Base-by-base conservation (phyloP, 2,888 invertebrate genomes). In the Andrena camellia region DNA sequence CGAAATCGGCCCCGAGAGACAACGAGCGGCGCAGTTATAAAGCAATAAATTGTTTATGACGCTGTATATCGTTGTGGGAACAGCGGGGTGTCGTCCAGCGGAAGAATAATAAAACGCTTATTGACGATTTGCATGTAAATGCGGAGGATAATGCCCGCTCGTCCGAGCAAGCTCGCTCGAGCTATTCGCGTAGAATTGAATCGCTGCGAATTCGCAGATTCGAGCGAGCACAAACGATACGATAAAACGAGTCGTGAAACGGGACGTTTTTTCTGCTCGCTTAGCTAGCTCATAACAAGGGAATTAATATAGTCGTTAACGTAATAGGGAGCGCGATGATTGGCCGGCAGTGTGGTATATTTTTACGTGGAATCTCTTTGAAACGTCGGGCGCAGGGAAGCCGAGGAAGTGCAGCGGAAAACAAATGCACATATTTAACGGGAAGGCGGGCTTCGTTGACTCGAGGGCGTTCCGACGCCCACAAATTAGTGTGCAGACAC, bases 401-500 rank as follows among this genome's bases (percentile, higher is more conserved):
- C n/a, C 23, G 59, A 82, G 89, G 86, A 89, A 89, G 86, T 87
- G 83, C 88, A 86, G 86, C 81, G 81, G 87, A 86, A 87, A 88
- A 89, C 84, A 90, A 90, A 90, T 87, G 88, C 88, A 88, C 88
- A 88, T 88, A 90, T 91, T 90, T 90, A 88, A 90, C 85, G 79
- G 86, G 90, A 87, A 89, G 89, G 88, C 86, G 87, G 85, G 88
- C 84, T 85, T 79, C 73, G 85, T 79, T 81, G 83, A 76, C 78
- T 73, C 67, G 75, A 78, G 81, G 81, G 83, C 87, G 87, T 87
- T 91, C 85, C 90, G 87, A 93, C 93, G 93, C 92, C 92, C 90
- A 88, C 92, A 92, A 93, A 93, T 93, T 92, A 93, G 93, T 90
- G 92, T 90, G 91, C 91, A 89, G 90, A 90, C 88, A 86, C 90